Evolutionary conservation across 2,797 vertebrate genomes (phyloP), one percentile per base, ranked within the genome.

Genomic region (Sarcoramphus papa): DNA sequence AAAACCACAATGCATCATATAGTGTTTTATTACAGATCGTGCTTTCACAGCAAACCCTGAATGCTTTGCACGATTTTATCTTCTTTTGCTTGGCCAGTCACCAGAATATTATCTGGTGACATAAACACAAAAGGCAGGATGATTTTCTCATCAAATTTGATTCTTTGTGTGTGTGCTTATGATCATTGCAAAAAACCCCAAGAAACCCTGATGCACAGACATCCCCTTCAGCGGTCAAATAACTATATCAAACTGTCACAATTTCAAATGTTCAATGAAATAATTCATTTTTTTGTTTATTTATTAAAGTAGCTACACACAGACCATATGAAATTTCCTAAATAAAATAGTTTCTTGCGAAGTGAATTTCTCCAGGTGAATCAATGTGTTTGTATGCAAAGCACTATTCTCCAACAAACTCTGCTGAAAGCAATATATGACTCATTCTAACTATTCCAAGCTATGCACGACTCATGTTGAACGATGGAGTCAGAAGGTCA

Each of bases 11-110:
- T 40, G 50, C 13, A 57, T 48, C 45, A 4, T 37, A 21, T 14
- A 72, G 65, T 43, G 65, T 43, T 92, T 92, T 90, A 95, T 93
- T 85, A 85, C 54, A 93, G 80, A 53, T 56, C 21, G 3, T 48
- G 59, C 64, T 91, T 56, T 92, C 78, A 37, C 57, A n/a, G 41
- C 84, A 94, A 98, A 85, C 28, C 27, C 28, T 82, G 87, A 85
- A 45, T 59, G 53, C 48, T 93, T 92, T 53, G 28, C 51, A 78
- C 0, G 23, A 84, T 86, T 93, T 96, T 91, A 75, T 50, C 37
- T 79, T 80, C 37, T 92, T 95, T 88, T 93, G 68, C 41, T 90
- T 70, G 67, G 73, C 70, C 74, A 65, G 73, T 81, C 68, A 88
- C 53, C 41, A 57, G 25, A 62, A 51, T 70, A 37, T 73, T 84